These are phyloP conservation scores for Papilio helenus DNA, from an alignment of 1,140 invertebrate species.

Conservation along the genomic window DNA sequence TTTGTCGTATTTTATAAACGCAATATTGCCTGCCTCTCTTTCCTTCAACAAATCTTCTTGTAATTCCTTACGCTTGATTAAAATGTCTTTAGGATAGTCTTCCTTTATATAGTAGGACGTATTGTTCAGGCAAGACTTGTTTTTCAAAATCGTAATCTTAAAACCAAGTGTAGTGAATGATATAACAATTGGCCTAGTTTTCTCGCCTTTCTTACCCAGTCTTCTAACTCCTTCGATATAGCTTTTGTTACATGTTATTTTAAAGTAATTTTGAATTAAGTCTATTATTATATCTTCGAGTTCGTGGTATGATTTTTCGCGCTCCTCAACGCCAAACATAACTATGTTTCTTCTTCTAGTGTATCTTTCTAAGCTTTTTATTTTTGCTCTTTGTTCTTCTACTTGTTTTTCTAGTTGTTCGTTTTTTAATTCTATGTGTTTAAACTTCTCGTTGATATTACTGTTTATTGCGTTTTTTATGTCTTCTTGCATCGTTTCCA, in stretches of 20 bases:
- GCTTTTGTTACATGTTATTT: slow-evolving; percentile 46
- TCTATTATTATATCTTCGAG: slow-evolving; percentile 42
- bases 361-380: slow-evolving; percentile 35
- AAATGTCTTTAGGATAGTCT: slow-evolving; percentile 50
- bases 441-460: slow-evolving; percentile 50
- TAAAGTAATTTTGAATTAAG: slow-evolving; percentile 50
- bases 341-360: slow-evolving; percentile 32
- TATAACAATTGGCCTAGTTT: slow-evolving; percentile 44
- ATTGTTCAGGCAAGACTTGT: slow-evolving; percentile 44
- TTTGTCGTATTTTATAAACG: slow-evolving; percentile 46
- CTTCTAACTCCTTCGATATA: slow-evolving; percentile 54
- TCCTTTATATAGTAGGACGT: slow-evolving; percentile 52
- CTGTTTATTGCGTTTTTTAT: slow-evolving; percentile 54
- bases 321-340: slow-evolving; percentile 31
- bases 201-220: slow-evolving; percentile 49
- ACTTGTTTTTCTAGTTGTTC: slow-evolving; percentile 33
- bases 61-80: slow-evolving; percentile 47
- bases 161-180: slow-evolving; percentile 47
- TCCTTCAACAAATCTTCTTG: slow-evolving; percentile 44
- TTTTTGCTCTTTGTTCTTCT: slow-evolving; percentile 36
- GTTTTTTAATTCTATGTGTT: slow-evolving; percentile 43
- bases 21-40: slow-evolving; percentile 40
- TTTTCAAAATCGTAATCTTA: slow-evolving; percentile 49
- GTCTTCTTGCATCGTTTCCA: slow-evolving; percentile 53
- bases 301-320: slow-evolving; percentile 35